A percentile compares a stretch with the other conserved stretches of the same genome.
Conservation (phyloP, 2,113 vertebrate genomes). For the Sylvilagus bachmani region DNA sequence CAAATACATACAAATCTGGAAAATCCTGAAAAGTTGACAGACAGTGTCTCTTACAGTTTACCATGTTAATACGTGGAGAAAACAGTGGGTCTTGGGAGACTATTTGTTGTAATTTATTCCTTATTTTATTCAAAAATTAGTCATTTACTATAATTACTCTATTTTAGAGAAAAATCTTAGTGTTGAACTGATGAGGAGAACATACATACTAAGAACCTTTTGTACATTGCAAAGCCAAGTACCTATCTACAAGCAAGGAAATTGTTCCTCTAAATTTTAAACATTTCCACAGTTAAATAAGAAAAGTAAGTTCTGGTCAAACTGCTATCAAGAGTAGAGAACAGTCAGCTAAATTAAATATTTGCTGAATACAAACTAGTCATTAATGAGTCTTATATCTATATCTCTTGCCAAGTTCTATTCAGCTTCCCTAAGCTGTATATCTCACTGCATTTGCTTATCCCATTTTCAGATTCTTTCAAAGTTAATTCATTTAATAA, state of each 20-base stretch:
- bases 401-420: neutral
- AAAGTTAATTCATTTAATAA: neutral
- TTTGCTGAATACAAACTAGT: neutral
- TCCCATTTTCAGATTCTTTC: neutral
- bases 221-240: neutral
- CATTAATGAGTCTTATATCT: neutral
- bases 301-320: neutral
- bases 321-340: neutral
- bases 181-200: neutral
- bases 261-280: neutral
- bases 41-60: neutral
- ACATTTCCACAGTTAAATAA: neutral
- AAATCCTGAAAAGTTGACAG: neutral
- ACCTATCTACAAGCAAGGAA: neutral
- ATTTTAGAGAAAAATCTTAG: neutral
- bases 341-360: neutral
- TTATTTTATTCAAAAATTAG: neutral
- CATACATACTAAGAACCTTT: neutral
- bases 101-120: neutral
- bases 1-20: neutral
- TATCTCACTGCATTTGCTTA: neutral
- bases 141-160: neutral
- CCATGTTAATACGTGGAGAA: neutral
- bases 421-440: neutral
- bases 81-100: rapidly evolving